Evolutionary conservation across 1,140 invertebrate genomes (phyloP).

Genomic region (Drosophila sulfurigaster): DNA sequence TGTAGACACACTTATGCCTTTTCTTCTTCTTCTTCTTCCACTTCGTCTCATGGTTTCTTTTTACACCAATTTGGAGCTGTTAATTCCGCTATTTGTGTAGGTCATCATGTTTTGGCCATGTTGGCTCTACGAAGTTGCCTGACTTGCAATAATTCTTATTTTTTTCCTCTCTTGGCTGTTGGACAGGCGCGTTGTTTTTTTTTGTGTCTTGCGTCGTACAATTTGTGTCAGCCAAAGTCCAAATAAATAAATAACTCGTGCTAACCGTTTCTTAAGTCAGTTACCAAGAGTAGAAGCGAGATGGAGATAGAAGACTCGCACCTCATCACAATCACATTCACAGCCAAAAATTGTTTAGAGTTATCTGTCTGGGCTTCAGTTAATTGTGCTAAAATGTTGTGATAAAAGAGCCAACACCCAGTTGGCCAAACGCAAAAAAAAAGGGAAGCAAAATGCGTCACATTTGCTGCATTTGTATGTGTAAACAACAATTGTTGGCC

Average conservation of each 20-base stretch:
- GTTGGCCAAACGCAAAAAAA: not conserved
- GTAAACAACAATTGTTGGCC: slow-evolving; percentile 33
- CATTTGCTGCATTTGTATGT: slow-evolving; percentile 16
- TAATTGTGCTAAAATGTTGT: slow-evolving; percentile 55
- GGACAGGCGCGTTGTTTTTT: not conserved
- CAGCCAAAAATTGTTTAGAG: slow-evolving; percentile 19
- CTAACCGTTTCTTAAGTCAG: slow-evolving; percentile 15
- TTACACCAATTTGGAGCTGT: slow-evolving; percentile 38
- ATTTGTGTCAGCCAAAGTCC: slow-evolving; percentile 41
- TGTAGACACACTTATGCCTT: not conserved
- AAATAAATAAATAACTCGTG: slow-evolving; percentile 38
- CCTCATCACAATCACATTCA: slow-evolving; percentile 10
- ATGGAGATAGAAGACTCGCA: not conserved
- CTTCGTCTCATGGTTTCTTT: not conserved
- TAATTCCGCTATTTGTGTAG: slow-evolving; percentile 50
- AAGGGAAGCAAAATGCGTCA: slow-evolving; percentile 22
- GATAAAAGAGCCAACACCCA: slow-evolving; percentile 41
- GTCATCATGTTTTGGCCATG: slow-evolving; percentile 45
- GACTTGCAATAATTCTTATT: slow-evolving; percentile 18
- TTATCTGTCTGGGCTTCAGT: slow-evolving; percentile 29
- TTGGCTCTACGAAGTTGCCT: slow-evolving; percentile 21
- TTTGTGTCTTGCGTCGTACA: slow-evolving; percentile 22
- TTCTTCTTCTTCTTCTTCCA: not conserved
- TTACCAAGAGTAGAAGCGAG: not conserved
- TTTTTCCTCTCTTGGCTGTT: not conserved